Base-by-base conservation (phyloP, 2,113 vertebrate genomes). In the Hippocampus barbouri region DNA sequence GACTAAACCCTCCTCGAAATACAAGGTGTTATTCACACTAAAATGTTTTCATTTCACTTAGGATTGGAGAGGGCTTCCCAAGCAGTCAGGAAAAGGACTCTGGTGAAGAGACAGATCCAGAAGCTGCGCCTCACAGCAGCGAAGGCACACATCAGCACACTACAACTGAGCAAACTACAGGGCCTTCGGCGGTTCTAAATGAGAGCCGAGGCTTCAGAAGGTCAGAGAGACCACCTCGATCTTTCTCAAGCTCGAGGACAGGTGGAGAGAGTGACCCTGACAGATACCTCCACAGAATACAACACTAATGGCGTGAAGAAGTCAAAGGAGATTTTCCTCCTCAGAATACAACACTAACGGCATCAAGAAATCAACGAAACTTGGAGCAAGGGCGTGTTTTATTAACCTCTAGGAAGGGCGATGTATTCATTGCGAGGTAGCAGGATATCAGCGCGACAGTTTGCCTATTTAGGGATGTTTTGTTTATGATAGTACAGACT, bases 251-350 rank as follows among this genome's bases (percentile, higher is more conserved):
- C 69, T 59, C 80, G 41, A 82, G 72, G 70, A 83, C 86, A 74
- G 79, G 80, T 71, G 75, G 70, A 16, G 81, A 82, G 18, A 79
- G 38, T 6, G 75, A 87, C 54, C 77, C 88, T 34, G 87, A 90
- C 68, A 76, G 85, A 85, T 91, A 91, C 76, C 87, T 91, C 41
- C 90, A 91, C 75, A 80, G 73, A 75, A 88, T 91, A 72, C 81
- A 85, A 18, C 89, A 89, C 79, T 87, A 76, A 87, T 21, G 20
- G 59, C 20, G 8, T n/a, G 51, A 34, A 68, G 69, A 43, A 14
- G 10, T 8, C 49, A 68, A 27, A 34, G 21, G 2, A 21, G 23
- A 21, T 14, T 16, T 21, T 47, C 45, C 38, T 49, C 40, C 27
- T 20, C 12, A 21, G 9, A 63, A 20, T 5, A 40, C 11, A 27